These are phyloP conservation scores for Gryon sp. DNA, from an alignment of 1,140 invertebrate species.

Conservation along the genomic window DNA sequence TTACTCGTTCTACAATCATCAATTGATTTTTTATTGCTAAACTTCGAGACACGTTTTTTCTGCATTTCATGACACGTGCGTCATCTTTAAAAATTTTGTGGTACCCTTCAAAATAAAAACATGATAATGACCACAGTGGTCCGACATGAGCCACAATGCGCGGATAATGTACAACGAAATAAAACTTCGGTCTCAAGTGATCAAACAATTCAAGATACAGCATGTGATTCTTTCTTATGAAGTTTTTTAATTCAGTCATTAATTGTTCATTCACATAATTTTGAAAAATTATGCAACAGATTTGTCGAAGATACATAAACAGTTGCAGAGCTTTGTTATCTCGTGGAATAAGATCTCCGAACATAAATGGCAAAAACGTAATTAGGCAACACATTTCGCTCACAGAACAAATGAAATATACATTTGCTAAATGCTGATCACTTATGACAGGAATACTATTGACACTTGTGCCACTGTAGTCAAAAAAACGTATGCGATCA, in stretches of 20 bases:
- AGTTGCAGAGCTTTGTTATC: too few species aligned
- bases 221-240: constrained; percentile 25
- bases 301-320: too few species aligned
- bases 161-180: constrained; percentile 37
- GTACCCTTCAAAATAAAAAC: constrained; percentile 36
- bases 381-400: too few species aligned
- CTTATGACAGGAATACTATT: constrained; percentile 32
- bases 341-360: too few species aligned
- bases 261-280: background rate
- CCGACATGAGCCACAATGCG: constrained; percentile 19
- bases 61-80: constrained; percentile 2
- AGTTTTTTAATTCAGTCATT: constrained; percentile 20
- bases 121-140: constrained; percentile 15
- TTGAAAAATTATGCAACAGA: constrained; percentile 33
- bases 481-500: constrained; percentile 30
- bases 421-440: constrained; percentile 31
- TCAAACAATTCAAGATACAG: constrained; percentile 41
- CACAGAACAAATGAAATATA: too few species aligned
- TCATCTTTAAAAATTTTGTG: constrained; percentile 36
- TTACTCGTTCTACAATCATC: constrained; percentile 14
- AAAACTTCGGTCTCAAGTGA: constrained; percentile 42
- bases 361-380: too few species aligned
- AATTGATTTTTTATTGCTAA: constrained; percentile 30
- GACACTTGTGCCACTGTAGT: constrained; percentile 1
- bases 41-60: constrained; percentile 16